phyloP scores from a whole-genome alignment of 1,140 invertebrate genomes.

The Berghia stephanieae region DNA sequence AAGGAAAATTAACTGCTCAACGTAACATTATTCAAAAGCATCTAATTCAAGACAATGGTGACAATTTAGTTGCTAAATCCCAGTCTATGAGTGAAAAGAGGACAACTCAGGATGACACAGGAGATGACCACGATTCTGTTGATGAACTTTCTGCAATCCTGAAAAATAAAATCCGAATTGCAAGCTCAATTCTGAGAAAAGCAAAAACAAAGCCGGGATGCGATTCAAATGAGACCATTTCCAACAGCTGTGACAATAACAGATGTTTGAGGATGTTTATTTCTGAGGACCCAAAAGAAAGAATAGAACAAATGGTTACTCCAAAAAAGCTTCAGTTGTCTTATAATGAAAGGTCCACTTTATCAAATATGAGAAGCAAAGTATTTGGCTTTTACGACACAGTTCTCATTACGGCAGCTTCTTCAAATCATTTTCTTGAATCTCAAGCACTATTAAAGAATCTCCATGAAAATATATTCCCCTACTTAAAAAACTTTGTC shows the following conservation, averaged over 20 bases:
- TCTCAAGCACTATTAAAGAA: conserved; percentile 18
- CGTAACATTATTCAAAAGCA: too few relatives aligned
- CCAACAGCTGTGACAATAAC: conserved; percentile 23
- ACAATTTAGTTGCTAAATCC: too few relatives aligned
- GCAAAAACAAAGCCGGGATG: background rate
- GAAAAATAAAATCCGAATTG: background rate
- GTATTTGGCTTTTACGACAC: background rate
- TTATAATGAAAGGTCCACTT: background rate
- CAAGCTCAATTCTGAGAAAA: background rate
- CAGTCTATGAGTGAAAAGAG: too few relatives aligned
- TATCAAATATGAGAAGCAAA: conserved; percentile 4
- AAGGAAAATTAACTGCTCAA: too few relatives aligned
- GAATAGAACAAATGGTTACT: background rate
- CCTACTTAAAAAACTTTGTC: conserved; percentile 14
- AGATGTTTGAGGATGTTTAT: background rate
- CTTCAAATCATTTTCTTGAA: conserved; percentile 26
- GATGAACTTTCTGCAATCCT: too few relatives aligned
- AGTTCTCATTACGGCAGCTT: conserved; percentile 20
- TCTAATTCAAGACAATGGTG: too few relatives aligned
- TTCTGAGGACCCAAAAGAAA: background rate
- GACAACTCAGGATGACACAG: too few relatives aligned
- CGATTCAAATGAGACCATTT: background rate
- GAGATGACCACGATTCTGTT: too few relatives aligned
- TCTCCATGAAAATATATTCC: conserved; percentile 18
- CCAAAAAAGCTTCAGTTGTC: background rate